Evolutionary conservation across 1,140 invertebrate genomes (phyloP).

Genomic region (Monomorium pharaonis): DNA sequence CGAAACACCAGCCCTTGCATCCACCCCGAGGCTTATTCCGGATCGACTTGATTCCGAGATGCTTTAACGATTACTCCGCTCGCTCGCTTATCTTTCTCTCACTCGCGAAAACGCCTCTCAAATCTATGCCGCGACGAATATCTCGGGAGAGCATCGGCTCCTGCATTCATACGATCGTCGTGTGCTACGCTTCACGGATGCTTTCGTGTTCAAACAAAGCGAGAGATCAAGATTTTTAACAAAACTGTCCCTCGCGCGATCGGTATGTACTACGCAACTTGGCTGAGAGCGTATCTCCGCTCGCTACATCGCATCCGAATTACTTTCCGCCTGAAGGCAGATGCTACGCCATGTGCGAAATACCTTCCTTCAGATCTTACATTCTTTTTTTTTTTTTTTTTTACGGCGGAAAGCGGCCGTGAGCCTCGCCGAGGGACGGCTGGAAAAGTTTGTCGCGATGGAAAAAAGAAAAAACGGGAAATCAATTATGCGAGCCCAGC

Average conservation of each 20-base stretch:
- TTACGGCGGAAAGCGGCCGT: not conserved
- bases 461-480: slow-evolving; percentile 52
- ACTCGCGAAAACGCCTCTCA: slow-evolving; percentile 38
- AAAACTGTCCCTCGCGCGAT: not conserved
- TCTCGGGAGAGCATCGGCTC: not conserved
- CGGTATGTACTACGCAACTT: not conserved
- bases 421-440: not conserved
- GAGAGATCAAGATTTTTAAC: not conserved
- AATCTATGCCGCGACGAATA: slow-evolving; percentile 23
- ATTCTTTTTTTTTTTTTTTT: too few species aligned
- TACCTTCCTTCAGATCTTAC: slow-evolving; percentile 2
- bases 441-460: slow-evolving; percentile 57
- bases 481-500: slow-evolving; percentile 70
- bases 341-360: not conserved
- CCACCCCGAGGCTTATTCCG: slow-evolving; percentile 42
- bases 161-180: not conserved
- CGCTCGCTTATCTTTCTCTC: slow-evolving; percentile 34
- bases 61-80: slow-evolving; percentile 53
- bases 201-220: not conserved
- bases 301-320: not conserved
- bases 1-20: slow-evolving; percentile 59
- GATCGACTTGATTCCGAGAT: slow-evolving; percentile 63
- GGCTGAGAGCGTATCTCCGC: not conserved
- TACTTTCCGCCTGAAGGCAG: not conserved
- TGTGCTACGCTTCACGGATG: not conserved